Percentiles rank a stretch among this genome's conserved stretches.
phyloP scores from a whole-genome alignment of 1,140 invertebrate species.

The Dinothrombium tinctorium region DNA sequence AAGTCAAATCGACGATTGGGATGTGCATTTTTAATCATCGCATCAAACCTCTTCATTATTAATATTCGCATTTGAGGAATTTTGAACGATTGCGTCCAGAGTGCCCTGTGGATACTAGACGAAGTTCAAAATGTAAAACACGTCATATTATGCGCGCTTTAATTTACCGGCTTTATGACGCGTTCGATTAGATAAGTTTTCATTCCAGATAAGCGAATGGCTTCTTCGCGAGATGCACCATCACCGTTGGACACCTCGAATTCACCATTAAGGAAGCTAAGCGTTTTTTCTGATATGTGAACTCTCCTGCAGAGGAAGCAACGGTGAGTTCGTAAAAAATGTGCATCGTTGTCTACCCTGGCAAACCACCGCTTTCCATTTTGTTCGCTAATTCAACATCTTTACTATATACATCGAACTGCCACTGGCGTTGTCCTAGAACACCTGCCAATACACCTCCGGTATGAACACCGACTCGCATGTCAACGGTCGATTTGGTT shows the following conservation, averaged over 20 bases:
- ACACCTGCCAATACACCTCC: conserved; percentile 87
- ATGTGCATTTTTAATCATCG: background rate
- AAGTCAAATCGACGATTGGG: too few species aligned
- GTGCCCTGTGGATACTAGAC: conserved; percentile 20
- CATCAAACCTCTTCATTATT: background rate
- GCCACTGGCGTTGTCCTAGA: conserved; percentile 85
- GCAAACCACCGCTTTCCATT: conserved; percentile 89
- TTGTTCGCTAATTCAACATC: conserved; percentile 94
- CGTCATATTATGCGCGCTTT: too few species aligned
- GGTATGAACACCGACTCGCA: conserved; percentile 83
- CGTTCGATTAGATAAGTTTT: conserved; percentile 75
- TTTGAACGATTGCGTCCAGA: conserved; percentile 13
- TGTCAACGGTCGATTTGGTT: conserved; percentile 83
- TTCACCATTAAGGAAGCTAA: conserved; percentile 65
- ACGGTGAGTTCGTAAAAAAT: too few species aligned
- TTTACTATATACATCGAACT: conserved; percentile 89
- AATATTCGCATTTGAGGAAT: background rate
- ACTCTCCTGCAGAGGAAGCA: too few species aligned
- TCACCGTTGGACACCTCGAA: conserved; percentile 53
- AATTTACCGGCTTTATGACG: conserved; percentile 42
- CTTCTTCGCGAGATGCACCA: conserved; percentile 65
- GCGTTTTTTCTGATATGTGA: conserved; percentile 78
- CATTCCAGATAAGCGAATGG: conserved; percentile 55
- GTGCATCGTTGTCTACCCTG: too few species aligned
- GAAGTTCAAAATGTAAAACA: background rate